These are phyloP conservation scores for Halictus ligatus DNA, from an alignment of 2,888 invertebrate genomes.

Conservation along the genomic window DNA sequence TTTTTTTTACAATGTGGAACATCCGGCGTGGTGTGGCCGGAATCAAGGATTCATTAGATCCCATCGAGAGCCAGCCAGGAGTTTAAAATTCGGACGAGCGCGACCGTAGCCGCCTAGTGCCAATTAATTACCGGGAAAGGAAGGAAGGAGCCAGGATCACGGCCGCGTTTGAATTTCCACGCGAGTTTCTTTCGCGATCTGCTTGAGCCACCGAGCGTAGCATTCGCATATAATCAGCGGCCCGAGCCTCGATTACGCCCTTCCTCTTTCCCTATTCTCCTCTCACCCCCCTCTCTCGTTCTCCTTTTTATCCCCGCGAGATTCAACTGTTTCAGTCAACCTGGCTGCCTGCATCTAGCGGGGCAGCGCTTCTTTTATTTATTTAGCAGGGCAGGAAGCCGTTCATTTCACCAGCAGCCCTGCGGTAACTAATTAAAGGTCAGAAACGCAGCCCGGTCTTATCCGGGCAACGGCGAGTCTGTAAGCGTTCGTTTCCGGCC, in stretches of 20 bases:
- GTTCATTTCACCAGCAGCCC: constrained; percentile 78
- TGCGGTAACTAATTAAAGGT: constrained; percentile 82
- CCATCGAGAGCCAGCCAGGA: constrained; percentile 37
- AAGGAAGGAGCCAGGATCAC: constrained; percentile 69
- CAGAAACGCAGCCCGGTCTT: constrained; percentile 72
- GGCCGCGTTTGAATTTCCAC: constrained; percentile 72
- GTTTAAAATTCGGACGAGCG: constrained; percentile 67
- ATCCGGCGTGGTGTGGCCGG: not conserved
- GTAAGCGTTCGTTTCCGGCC: constrained; percentile 79
- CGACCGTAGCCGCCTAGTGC: constrained; percentile 27
- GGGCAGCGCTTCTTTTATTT: constrained; percentile 77
- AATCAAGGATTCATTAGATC: constrained; percentile 50
- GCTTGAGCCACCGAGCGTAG: constrained; percentile 73
- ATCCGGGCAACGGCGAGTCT: constrained; percentile 69
- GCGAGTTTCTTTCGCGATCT: constrained; percentile 68
- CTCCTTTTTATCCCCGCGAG: constrained; percentile 21
- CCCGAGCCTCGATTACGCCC: constrained; percentile 70
- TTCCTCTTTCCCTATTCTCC: not conserved
- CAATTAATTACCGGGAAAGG: constrained; percentile 71
- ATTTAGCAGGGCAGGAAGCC: constrained; percentile 82
- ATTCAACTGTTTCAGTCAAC: constrained; percentile 4
- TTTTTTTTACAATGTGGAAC: constrained; percentile 23
- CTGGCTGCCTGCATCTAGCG: constrained; percentile 55
- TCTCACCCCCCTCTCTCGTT: not conserved
- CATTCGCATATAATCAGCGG: constrained; percentile 74